These are phyloP conservation scores for Torymus tubicola DNA, from an alignment of 2,888 invertebrate species.

Conservation along the genomic window DNA sequence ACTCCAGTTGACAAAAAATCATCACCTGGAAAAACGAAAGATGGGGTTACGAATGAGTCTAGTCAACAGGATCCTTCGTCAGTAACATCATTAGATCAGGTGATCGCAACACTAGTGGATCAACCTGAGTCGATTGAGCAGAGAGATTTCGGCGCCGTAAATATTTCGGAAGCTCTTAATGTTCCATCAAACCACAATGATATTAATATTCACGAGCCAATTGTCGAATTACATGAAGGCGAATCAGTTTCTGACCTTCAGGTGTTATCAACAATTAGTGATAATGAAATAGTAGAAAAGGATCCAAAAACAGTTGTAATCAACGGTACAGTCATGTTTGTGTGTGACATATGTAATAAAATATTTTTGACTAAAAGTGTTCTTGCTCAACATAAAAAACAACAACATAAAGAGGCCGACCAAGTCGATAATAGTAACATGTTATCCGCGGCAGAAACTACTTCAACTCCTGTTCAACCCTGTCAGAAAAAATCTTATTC, in stretches of 20 bases:
- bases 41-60: too few relatives aligned
- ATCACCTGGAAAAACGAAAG: too few relatives aligned
- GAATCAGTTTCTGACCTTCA: background rate
- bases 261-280: background rate
- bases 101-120: slow-evolving; percentile 19
- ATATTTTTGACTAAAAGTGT: slow-evolving; percentile 30
- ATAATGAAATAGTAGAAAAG: background rate
- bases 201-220: background rate
- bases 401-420: too few relatives aligned
- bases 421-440: too few relatives aligned
- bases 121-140: slow-evolving; percentile 7
- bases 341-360: slow-evolving; percentile 32
- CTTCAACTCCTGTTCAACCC: background rate
- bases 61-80: background rate
- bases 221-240: background rate
- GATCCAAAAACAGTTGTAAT: background rate
- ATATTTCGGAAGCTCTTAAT: slow-evolving; percentile 33
- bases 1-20: too few relatives aligned
- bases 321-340: slow-evolving; percentile 33
- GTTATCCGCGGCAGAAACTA: background rate
- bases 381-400: background rate
- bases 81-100: slow-evolving; percentile 15
- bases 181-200: background rate
- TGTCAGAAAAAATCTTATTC: background rate
- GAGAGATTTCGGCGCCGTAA: slow-evolving; percentile 27